Evolutionary conservation across 1,140 invertebrate species (phyloP), one percentile per base, ranked within the genome.

Genomic region (Atta cephalotes): DNA sequence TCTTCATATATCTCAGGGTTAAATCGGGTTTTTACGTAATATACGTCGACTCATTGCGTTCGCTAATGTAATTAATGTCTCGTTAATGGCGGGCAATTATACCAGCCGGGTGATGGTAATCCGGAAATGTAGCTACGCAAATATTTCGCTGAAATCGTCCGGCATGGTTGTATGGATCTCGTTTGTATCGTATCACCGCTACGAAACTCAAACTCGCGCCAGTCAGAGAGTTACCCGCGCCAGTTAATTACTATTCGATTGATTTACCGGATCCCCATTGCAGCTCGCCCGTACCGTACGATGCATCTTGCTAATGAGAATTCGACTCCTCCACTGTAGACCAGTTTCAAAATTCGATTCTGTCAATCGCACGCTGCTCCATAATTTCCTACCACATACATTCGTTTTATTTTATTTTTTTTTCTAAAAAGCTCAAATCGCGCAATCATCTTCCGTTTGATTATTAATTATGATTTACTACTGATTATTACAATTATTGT

Each of bases 191-290:
- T 87, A 85, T 90, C 89, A 87, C 86, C 78, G 86, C 77, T 89
- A 18, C 88, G 77, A 77, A 77, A 60, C 77, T 85, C 88, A 82
- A 82, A 87, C 66, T 88, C 85, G 79, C 53, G 84, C 53, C 79
- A 91, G 85, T 87, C 21, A 86, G 70, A 89, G 89, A 84, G 60
- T 90, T 81, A 91, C 71, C 89, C 85, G 80, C 91, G 88, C 86
- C 90, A 91, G 92, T 94, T 94, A 94, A 94, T 93, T 94, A 94
- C 92, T 91, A 92, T 94, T 85, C 92, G 87, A 94, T 94, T 94
- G 93, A 94, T 94, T 94, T 93, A 92, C 88, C 87, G 88, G 72
- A 88, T 84, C 87, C 82, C 82, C 78, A 76, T 78, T 87, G 66
- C 80, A 76, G 77, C 51, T 71, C 78, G 77, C 78, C 58, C 62